Base-by-base conservation (phyloP, 1,140 invertebrate species). In the Conus betulinus region DNA sequence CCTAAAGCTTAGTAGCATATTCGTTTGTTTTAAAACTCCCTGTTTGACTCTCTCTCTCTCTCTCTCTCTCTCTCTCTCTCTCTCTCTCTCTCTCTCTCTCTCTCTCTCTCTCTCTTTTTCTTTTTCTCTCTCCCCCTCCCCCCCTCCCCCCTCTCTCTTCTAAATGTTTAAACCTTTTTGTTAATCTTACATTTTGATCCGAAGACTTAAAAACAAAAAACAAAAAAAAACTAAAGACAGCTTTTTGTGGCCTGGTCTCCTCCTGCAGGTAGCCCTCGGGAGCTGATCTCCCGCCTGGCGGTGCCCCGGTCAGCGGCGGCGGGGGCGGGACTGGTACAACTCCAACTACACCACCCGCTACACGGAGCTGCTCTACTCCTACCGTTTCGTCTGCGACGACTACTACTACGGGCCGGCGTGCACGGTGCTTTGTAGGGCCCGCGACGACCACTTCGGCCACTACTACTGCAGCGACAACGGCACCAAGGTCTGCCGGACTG, bases 401-500 rank as follows among this genome's bases (percentile, higher is more conserved):
- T 84, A 94, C 88, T 94, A 94, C 84, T 95, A 93, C 89, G 94
- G 94, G 13, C 39, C 88, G 10, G 90, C 88, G 13, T 95, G 94
- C 85, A 88, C 91, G 20, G 91, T 91, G 2, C 82, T 92, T 79
- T 95, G 94, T 81, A 88, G 91, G 39, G 91, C 94, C 13, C 85
- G 98, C 52, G 97, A 99, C 94, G 98, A 99, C 96, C 96, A 96
- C 89, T 99, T 99, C 94, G 98, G 98, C 0, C 98, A 99, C 95
- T 99, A 98, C 96, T 97, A 96, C 89, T 99, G 98, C 95, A 96
- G 97, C 23, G 89, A 90, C 13, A 96, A 96, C 39, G 98, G 98
- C 3, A 97, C 98, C 91, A 97, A 97, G 84, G 97, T 98, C 53
- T 99, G 98, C 95, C 96, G 97, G 76, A 96, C 97, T 20, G 98